A percentile compares a stretch with the other conserved stretches of the same genome.
Evolutionary conservation across 2,888 invertebrate genomes (phyloP).

Genomic region (Strigamia crassipes): DNA sequence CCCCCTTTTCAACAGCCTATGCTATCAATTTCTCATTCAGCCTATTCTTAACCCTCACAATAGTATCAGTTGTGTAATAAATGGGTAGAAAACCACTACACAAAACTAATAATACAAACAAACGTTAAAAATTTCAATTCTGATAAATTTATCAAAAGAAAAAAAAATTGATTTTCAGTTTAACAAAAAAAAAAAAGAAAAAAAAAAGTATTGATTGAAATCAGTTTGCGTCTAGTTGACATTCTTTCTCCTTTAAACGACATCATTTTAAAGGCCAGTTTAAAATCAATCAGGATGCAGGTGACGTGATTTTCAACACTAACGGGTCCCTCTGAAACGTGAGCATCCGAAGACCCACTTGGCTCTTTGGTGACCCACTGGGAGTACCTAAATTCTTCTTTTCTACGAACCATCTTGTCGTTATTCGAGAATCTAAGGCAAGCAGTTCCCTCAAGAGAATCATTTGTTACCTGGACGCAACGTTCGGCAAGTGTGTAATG

Average conservation of each 20-base stretch:
- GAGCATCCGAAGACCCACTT: constrained; percentile 36
- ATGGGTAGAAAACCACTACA: not conserved
- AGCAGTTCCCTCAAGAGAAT: constrained; percentile 35
- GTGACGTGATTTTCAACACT: constrained; percentile 42
- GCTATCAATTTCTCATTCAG: constrained; percentile 33
- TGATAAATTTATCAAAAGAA: not conserved
- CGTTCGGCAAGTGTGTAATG: constrained; percentile 27
- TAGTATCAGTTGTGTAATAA: constrained; percentile 23
- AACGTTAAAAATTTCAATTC: not conserved
- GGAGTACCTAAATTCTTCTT: constrained; percentile 33
- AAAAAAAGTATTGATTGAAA: constrained; percentile 1
- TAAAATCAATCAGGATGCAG: constrained; percentile 42
- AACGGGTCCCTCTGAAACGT: constrained; percentile 34
- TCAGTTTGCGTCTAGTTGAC: not conserved
- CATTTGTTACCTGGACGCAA: constrained; percentile 38
- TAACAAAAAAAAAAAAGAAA: not conserved
- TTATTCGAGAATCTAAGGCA: constrained; percentile 40
- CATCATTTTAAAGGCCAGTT: constrained; percentile 40
- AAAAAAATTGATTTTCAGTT: not conserved
- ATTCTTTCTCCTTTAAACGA: constrained; percentile 20
- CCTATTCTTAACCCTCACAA: constrained; percentile 8
- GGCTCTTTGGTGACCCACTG: constrained; percentile 32
- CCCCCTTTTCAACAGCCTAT: constrained; percentile 5
- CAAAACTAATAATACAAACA: constrained; percentile 10
- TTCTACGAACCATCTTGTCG: constrained; percentile 32